Base-by-base conservation (phyloP, 2,888 invertebrate genomes). In the Oscheius onirici region DNA sequence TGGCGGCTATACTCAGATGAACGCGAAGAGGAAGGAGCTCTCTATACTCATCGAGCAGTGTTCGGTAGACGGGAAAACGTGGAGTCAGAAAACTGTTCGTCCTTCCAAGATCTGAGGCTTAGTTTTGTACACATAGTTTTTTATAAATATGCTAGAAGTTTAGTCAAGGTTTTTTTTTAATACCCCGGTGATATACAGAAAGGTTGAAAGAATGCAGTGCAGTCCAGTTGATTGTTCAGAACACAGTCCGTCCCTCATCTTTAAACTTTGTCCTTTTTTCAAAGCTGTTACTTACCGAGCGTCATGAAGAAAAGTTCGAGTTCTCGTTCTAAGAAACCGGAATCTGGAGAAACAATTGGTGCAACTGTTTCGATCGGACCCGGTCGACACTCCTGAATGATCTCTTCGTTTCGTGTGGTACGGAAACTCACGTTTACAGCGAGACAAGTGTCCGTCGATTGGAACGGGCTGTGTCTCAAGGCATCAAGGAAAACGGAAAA, bases 1-100 rank as follows among this genome's bases (percentile, higher is more conserved):
- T 17, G 79, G 79, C 17, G 79, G 79, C 44, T 80, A 80, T 69
- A 73, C 76, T 15, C 77, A 80, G 61, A 57, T 78, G 40, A 71
- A 78, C 41, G 76, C 75, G 17, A 65, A 73, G 1, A 63, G 75
- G 43, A 71, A 72, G 34, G 76, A 78, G 60, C 68, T 80, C 5
- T 24, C 52, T 5, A 69, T 72, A 54, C 57, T 77, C 54, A 10
- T 80, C 54, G 75, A 77, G 46, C 69, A 75, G 40, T 80, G 79
- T 51, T 76, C 77, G 26, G 24, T 28, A 2, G 66, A 66, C 26
- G 55, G 54, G 11, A 54, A 66, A 34, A 66, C 24, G 26, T 15
- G 40, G 20, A 52, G 34, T 41, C 54, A 66, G 66, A 66, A 66
- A 6, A 63, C 28, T 26, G 49, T 49, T 6, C 63, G 49, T 10